Evolutionary conservation across 2,797 vertebrate genomes (phyloP).

Genomic region (Octomys mimax): DNA sequence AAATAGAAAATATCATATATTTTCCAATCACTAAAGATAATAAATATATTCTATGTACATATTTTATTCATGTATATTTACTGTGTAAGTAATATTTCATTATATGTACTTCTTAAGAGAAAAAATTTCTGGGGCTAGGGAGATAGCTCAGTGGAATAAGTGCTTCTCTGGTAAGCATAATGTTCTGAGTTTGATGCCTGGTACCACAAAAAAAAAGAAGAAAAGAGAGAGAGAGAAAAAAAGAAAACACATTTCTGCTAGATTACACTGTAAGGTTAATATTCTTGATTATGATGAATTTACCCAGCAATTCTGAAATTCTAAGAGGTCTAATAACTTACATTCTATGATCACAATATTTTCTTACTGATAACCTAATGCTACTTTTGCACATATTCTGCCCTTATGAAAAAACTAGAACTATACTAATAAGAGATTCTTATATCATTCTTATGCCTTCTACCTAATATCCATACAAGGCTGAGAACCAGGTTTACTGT

Average conservation of each 20-base stretch:
- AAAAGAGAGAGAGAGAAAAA: too few relatives aligned
- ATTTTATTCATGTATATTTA: not conserved
- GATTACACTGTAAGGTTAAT: not conserved
- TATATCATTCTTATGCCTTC: not conserved
- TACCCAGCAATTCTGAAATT: conserved; percentile 31
- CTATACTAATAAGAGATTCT: not conserved
- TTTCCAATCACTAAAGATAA: not conserved
- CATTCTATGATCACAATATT: not conserved
- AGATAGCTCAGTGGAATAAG: too few relatives aligned
- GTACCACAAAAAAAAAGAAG: too few relatives aligned
- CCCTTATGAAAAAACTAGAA: not conserved
- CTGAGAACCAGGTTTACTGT: not conserved
- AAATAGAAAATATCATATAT: not conserved
- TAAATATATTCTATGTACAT: not conserved
- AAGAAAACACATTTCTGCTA: not conserved
- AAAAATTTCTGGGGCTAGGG: not conserved
- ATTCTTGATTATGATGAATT: not conserved
- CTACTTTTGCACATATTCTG: conserved; percentile 22
- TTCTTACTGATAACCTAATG: conserved; percentile 23
- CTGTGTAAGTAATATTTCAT: not conserved
- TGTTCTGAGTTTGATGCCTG: too few relatives aligned
- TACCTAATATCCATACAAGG: too few relatives aligned
- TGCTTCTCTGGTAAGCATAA: too few relatives aligned
- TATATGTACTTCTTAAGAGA: not conserved
- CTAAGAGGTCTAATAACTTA: not conserved